Evolutionary conservation across 2,797 vertebrate species (phyloP).

Genomic region (Odontamblyopus rebecca): DNA sequence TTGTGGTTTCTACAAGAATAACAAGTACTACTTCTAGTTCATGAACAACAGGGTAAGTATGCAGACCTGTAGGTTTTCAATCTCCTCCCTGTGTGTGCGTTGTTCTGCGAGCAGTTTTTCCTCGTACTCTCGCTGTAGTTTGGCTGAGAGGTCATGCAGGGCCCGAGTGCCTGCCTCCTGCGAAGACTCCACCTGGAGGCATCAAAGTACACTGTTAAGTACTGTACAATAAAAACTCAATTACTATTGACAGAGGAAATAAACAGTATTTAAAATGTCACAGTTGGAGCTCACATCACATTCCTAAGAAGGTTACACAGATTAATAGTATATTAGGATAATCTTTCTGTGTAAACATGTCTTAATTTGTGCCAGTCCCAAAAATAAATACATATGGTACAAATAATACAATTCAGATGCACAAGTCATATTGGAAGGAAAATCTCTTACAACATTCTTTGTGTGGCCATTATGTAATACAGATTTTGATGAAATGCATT

Average conservation of each 20-base stretch:
- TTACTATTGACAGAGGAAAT: no score
- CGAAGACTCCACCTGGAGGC: conserved; percentile 85
- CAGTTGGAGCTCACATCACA: no score
- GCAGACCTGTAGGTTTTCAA: conserved; percentile 86
- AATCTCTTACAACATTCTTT: neutral
- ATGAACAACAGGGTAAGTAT: conserved; percentile 41
- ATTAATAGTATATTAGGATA: no score
- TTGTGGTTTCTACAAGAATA: conserved; percentile 10
- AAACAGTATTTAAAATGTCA: no score
- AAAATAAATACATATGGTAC: no score
- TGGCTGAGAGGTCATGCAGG: conserved; percentile 86
- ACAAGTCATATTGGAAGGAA: no score
- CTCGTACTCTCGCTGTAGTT: conserved; percentile 86
- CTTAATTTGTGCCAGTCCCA: no score
- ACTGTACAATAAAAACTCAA: neutral
- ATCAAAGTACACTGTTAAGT: conserved; percentile 23
- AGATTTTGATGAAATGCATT: neutral
- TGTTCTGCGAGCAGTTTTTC: conserved; percentile 85
- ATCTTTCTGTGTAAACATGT: no score
- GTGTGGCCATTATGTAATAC: neutral
- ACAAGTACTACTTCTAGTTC: neutral
- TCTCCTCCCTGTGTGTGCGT: conserved; percentile 84
- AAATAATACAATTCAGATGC: no score
- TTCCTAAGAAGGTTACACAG: no score
- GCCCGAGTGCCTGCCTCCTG: conserved; percentile 84